These are phyloP conservation scores for Potorous gilbertii DNA, from an alignment of 2,797 vertebrate species.

Conservation along the genomic window DNA sequence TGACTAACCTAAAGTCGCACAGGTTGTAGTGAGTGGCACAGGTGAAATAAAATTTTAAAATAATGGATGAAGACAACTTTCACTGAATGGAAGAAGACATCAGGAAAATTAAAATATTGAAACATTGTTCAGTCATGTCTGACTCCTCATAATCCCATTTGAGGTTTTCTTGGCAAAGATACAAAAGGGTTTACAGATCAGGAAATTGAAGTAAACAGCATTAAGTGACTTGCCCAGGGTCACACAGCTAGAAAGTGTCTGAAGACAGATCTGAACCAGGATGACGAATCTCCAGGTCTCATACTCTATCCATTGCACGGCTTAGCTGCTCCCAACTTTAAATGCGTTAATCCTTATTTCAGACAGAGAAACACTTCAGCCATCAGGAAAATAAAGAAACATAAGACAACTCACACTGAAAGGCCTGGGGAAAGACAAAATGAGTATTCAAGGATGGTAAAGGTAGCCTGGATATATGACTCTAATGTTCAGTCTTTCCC, in stretches of 20 bases:
- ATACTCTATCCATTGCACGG: background rate
- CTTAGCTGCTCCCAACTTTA: background rate
- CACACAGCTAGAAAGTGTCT: background rate
- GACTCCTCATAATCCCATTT: slow-evolving; percentile 32
- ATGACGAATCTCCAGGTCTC: background rate
- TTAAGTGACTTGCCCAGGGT: slow-evolving; percentile 24
- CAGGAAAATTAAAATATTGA: slow-evolving; percentile 28
- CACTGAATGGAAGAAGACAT: background rate
- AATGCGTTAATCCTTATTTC: background rate
- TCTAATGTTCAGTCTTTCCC: background rate
- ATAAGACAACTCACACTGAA: background rate
- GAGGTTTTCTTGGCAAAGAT: slow-evolving; percentile 7
- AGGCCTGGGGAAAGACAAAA: background rate
- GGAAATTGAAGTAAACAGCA: slow-evolving; percentile 49
- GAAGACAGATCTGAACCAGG: background rate
- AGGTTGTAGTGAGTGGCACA: background rate
- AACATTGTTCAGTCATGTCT: background rate
- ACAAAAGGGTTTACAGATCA: slow-evolving; percentile 38
- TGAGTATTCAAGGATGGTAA: background rate
- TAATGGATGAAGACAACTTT: slow-evolving; percentile 14
- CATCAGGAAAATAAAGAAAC: background rate
- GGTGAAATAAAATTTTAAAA: background rate
- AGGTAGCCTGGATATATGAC: background rate
- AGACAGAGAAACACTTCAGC: background rate
- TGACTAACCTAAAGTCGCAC: background rate